Conservation (phyloP, 2,113 vertebrate genomes). For the Scolopax mira region DNA sequence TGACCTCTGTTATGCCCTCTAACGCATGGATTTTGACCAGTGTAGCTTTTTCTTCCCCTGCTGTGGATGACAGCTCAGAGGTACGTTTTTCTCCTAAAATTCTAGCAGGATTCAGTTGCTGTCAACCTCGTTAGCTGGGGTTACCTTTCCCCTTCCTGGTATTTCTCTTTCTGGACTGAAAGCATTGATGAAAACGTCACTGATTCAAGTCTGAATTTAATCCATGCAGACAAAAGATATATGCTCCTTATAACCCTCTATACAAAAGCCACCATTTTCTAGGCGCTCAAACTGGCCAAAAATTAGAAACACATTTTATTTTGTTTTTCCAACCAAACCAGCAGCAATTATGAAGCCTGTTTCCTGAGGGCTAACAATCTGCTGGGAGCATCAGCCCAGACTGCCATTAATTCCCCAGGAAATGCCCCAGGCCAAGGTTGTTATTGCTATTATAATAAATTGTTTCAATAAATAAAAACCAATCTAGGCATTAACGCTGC, state of each 20-base stretch:
- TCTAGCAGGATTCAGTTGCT: background rate
- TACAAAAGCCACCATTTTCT: background rate
- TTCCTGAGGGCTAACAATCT: slow-evolving; percentile 56
- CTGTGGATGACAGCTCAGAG: background rate
- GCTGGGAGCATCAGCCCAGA: slow-evolving; percentile 57
- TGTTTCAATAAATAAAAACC: slow-evolving; percentile 62
- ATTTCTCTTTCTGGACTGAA: background rate
- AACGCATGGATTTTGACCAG: background rate
- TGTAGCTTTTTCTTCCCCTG: background rate
- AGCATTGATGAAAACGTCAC: background rate
- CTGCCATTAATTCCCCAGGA: slow-evolving; percentile 58
- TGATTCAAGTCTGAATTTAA: background rate
- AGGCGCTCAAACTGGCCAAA: background rate
- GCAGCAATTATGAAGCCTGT: slow-evolving; percentile 1
- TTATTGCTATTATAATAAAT: slow-evolving; percentile 58
- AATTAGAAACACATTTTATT: slow-evolving; percentile 63
- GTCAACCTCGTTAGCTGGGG: background rate
- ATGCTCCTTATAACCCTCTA: background rate
- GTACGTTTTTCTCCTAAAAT: background rate
- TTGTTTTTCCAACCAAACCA: slow-evolving; percentile 50
- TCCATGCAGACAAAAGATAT: background rate
- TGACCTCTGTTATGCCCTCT: background rate
- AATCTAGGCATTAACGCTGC: slow-evolving; percentile 25
- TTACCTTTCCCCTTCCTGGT: background rate
- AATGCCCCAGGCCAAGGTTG: slow-evolving; percentile 49